Evolutionary conservation across 1,140 invertebrate genomes (phyloP).

Genomic region (Drosophila oshimai): DNA sequence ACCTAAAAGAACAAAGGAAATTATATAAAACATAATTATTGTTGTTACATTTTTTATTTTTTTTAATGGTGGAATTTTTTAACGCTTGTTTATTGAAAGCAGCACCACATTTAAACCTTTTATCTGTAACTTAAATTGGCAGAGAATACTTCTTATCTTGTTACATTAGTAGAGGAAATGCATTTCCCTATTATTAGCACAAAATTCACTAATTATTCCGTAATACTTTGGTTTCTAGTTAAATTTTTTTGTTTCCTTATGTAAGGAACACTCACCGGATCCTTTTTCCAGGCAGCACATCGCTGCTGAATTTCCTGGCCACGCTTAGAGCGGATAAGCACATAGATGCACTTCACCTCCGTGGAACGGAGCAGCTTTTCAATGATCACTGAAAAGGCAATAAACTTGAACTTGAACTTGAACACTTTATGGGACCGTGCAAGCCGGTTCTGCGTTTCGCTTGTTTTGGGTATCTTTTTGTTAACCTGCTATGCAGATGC

Average conservation of each 20-base stretch:
- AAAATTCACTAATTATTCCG: too few species aligned
- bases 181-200: too few species aligned
- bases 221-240: too few species aligned
- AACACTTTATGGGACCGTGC: not conserved
- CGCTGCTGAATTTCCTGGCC: slow-evolving; percentile 88
- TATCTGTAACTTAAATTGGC: too few species aligned
- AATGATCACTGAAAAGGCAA: slow-evolving; percentile 85
- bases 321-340: slow-evolving; percentile 90
- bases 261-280: slow-evolving; percentile 46
- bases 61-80: too few species aligned
- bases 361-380: slow-evolving; percentile 92
- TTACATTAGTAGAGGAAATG: too few species aligned
- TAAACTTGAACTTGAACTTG: slow-evolving; percentile 4
- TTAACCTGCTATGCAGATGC: not conserved
- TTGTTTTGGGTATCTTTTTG: not conserved
- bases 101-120: too few species aligned
- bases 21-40: not conserved
- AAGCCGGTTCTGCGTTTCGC: slow-evolving; percentile 14
- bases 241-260: not conserved
- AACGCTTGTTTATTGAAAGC: too few species aligned
- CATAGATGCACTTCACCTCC: slow-evolving; percentile 87
- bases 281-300: slow-evolving; percentile 86
- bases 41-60: too few species aligned
- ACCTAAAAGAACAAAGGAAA: slow-evolving; percentile 11
- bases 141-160: too few species aligned